Percentiles rank a stretch among this genome's conserved stretches.
phyloP scores from a whole-genome alignment of 1,140 invertebrate genomes.

The Rhopalosiphum maidis region DNA sequence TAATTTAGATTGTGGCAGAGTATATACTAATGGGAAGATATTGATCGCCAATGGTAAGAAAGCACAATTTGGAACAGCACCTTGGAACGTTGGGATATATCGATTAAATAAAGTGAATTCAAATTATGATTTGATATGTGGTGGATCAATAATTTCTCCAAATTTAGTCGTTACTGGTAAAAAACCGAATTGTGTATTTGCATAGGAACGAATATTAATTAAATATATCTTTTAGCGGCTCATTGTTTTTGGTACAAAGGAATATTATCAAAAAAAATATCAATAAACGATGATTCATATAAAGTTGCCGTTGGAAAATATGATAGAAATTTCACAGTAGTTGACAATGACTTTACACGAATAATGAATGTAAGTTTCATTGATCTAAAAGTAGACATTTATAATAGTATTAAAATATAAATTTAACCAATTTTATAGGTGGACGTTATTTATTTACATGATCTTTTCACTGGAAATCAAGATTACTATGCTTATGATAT shows the following conservation, averaged over 20 bases:
- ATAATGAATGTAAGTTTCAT: neutral
- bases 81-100: no score
- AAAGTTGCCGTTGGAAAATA: slow-evolving; percentile 15
- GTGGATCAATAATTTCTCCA: neutral
- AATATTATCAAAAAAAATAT: neutral
- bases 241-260: neutral
- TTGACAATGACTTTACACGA: neutral
- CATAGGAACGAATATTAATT: neutral
- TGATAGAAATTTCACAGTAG: neutral
- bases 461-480: neutral
- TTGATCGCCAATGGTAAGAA: no score
- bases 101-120: no score
- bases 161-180: slow-evolving; percentile 26
- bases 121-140: neutral
- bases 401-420: neutral
- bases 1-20: no score
- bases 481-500: neutral
- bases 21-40: no score
- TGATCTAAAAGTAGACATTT: neutral
- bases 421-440: neutral
- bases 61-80: no score
- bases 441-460: neutral
- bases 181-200: neutral
- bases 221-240: neutral
- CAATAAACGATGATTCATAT: neutral